Evolutionary conservation across 2,888 invertebrate species (phyloP).

Genomic region (Erebia ligea): DNA sequence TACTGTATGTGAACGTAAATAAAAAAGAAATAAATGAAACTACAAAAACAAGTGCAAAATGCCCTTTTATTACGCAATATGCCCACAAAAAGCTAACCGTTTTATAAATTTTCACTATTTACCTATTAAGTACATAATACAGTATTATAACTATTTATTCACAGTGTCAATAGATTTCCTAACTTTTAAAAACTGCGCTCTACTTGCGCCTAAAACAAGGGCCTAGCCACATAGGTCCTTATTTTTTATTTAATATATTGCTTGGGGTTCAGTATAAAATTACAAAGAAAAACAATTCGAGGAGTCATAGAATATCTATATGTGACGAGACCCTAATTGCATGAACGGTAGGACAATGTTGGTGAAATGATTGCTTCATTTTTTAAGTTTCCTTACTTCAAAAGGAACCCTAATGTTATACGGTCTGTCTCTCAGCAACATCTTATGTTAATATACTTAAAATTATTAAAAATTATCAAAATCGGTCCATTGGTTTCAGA

Average conservation of each 20-base stretch:
- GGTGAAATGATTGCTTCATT: too few species aligned
- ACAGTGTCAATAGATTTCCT: conserved; percentile 56
- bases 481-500: too few species aligned
- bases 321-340: background rate
- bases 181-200: conserved; percentile 42
- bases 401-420: too few species aligned
- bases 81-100: conserved; percentile 80
- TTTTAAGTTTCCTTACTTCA: too few species aligned
- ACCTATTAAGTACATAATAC: conserved; percentile 16
- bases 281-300: background rate
- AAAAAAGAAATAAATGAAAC: conserved; percentile 57
- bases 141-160: conserved; percentile 56
- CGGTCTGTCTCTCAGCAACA: too few species aligned
- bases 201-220: background rate
- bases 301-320: background rate
- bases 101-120: conserved; percentile 73
- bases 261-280: background rate
- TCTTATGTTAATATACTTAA: too few species aligned
- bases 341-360: background rate
- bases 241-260: background rate
- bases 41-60: conserved; percentile 63
- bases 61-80: conserved; percentile 79
- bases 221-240: background rate
- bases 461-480: too few species aligned
- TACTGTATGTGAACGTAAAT: background rate